phyloP scores from a whole-genome alignment of 2,797 vertebrate genomes.

The Pseudochromis fuscus region DNA sequence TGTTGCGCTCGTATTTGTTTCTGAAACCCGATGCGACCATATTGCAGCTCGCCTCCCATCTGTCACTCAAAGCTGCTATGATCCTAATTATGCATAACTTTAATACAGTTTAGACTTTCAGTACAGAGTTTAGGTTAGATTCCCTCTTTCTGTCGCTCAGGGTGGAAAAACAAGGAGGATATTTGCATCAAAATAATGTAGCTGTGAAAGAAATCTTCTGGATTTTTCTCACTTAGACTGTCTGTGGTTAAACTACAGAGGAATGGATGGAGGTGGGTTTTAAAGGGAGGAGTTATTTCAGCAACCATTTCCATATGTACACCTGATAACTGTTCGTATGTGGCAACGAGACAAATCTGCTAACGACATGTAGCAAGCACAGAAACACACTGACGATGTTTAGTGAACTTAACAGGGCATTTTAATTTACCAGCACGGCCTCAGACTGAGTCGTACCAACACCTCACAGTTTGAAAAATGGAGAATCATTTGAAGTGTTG shows the following conservation, averaged over 20 bases:
- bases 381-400: background rate
- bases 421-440: too few relatives aligned
- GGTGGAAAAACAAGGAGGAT: background rate
- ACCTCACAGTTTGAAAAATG: background rate
- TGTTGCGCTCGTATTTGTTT: too few relatives aligned
- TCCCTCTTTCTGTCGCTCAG: background rate
- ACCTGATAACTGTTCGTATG: slow-evolving; percentile 1
- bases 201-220: background rate
- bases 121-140: too few relatives aligned
- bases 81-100: too few relatives aligned
- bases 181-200: background rate
- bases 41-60: too few relatives aligned
- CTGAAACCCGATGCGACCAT: too few relatives aligned
- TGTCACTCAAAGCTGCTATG: too few relatives aligned
- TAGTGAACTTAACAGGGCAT: background rate
- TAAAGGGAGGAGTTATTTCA: too few relatives aligned
- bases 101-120: too few relatives aligned
- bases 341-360: background rate
- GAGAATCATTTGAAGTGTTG: background rate
- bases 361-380: background rate
- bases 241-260: background rate
- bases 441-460: background rate
- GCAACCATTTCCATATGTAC: background rate
- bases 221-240: background rate
- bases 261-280: too few relatives aligned